Conservation (phyloP, 1,140 invertebrate species). For the Galleria mellonella region DNA sequence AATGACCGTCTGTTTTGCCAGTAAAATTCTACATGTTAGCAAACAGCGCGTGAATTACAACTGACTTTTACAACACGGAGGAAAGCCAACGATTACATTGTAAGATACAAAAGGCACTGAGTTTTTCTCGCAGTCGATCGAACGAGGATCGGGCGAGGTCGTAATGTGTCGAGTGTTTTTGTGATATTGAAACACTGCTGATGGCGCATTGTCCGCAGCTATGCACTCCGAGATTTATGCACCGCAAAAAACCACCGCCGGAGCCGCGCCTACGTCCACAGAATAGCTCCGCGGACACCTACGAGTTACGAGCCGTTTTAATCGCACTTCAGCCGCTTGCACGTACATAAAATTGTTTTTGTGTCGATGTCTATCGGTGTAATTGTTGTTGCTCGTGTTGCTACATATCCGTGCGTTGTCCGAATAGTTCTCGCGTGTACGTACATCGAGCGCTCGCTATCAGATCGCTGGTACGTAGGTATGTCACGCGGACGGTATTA, state of each 20-base stretch:
- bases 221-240: too few relatives aligned
- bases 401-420: background rate
- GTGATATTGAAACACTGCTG: background rate
- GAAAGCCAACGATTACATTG: background rate
- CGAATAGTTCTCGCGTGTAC: background rate
- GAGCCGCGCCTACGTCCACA: background rate
- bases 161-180: constrained; percentile 2
- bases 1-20: too few relatives aligned
- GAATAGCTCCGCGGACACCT: too few relatives aligned
- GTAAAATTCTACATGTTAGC: too few relatives aligned
- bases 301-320: too few relatives aligned
- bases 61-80: too few relatives aligned
- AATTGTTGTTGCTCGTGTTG: too few relatives aligned
- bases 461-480: background rate
- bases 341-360: constrained; percentile 1
- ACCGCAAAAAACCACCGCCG: background rate
- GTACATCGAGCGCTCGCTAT: too few relatives aligned
- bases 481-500: background rate
- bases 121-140: background rate
- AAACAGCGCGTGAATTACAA: too few relatives aligned
- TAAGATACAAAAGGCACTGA: background rate
- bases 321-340: too few relatives aligned
- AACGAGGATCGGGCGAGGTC: background rate
- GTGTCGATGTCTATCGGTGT: background rate
- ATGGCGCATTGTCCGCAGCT: constrained; percentile 7